Conservation (phyloP, 2,888 invertebrate genomes). For the Nemotelus nigrinus region DNA sequence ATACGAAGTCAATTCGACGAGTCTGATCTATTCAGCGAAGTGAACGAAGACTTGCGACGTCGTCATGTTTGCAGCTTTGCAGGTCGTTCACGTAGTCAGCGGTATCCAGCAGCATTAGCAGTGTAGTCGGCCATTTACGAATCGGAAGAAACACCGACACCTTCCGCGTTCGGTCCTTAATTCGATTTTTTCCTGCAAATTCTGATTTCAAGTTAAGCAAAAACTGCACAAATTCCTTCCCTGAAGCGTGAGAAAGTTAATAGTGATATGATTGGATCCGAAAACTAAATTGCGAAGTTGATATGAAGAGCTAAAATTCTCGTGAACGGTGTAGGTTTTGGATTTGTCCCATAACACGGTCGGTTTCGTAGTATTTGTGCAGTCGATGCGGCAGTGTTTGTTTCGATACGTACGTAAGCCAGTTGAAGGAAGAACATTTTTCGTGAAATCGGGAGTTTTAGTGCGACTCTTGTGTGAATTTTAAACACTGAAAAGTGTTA, state of each 20-base stretch:
- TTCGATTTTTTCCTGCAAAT: neutral
- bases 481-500: neutral
- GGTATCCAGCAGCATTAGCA: no score
- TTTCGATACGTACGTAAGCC: neutral
- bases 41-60: no score
- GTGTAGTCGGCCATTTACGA: conserved; percentile 8
- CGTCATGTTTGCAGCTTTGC: no score
- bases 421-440: neutral
- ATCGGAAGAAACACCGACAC: neutral
- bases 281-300: no score
- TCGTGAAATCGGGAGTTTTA: neutral
- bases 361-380: neutral
- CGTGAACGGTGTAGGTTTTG: no score
- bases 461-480: neutral
- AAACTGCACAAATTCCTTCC: neutral
- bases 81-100: neutral
- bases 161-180: neutral
- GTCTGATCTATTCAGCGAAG: no score
- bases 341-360: no score
- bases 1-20: no score
- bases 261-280: neutral
- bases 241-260: neutral
- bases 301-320: no score
- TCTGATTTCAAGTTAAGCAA: neutral
- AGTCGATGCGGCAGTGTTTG: neutral